These are phyloP conservation scores for Drosophila sp. DNA, from an alignment of 1,140 invertebrate genomes.

Conservation along the genomic window DNA sequence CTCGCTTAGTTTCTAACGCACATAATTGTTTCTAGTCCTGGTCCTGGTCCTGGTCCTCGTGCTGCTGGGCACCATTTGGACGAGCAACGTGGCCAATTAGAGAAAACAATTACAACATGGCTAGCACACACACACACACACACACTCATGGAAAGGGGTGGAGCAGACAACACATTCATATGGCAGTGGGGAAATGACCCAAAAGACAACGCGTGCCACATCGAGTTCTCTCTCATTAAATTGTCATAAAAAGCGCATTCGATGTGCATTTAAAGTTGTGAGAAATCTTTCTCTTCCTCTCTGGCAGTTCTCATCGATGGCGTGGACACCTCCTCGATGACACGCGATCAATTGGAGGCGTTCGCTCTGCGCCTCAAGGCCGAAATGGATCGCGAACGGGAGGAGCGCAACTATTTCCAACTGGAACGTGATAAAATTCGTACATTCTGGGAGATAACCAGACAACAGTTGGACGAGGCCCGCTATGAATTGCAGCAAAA, in stretches of 20 bases:
- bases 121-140: conserved; percentile 31
- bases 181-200: not conserved
- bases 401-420: conserved; percentile 98
- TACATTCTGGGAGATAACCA: conserved; percentile 95
- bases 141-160: conserved; percentile 28
- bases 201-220: conserved; percentile 15
- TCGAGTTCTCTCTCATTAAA: conserved; percentile 59
- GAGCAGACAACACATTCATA: conserved; percentile 12
- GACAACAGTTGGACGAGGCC: conserved; percentile 70
- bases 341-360: conserved; percentile 94
- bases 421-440: conserved; percentile 96
- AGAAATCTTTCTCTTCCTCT: not conserved
- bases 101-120: conserved; percentile 76
- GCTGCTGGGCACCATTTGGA: conserved; percentile 49
- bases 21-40: conserved; percentile 71
- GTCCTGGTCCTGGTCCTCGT: not conserved
- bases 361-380: conserved; percentile 94
- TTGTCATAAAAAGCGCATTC: conserved; percentile 39
- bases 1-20: conserved; percentile 60
- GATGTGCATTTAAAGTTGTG: conserved; percentile 35
- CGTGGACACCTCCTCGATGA: conserved; percentile 95
- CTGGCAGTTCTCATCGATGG: conserved; percentile 91
- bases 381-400: conserved; percentile 95
- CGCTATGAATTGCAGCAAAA: conserved; percentile 86
- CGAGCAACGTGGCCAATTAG: conserved; percentile 74